Base-by-base conservation (phyloP, 2,888 invertebrate species). In the Ptychoptera contaminata region DNA sequence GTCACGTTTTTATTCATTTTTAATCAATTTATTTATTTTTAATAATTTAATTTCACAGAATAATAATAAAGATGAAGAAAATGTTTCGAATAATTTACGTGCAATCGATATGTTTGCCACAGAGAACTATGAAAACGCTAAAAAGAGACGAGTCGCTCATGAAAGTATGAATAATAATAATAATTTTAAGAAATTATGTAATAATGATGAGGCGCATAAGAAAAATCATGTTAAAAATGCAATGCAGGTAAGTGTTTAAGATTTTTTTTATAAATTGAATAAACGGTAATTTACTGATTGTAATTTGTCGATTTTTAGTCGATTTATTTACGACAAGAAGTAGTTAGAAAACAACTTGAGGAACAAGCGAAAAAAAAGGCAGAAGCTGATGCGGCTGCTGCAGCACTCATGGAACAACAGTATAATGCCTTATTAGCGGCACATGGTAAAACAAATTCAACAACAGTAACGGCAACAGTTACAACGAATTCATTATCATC, bases 131-230 rank as follows among this genome's bases (percentile, higher is more conserved):
- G 52, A 54, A 1, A 56, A 54, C 7, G 52, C 57, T 1, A 43
- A 58, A 16, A 81, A 75, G 56, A 83, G 82, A 55, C 70, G 88
- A 54, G 71, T 84, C 37, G 87, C 88, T 10, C 80, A 85, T 60
- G 74, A 76, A 46, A 67, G 67, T 47, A 74, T 75, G 2, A 69
- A 73, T 49, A 61, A 53, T 44, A 69, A 73, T 49, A 61, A 53
- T 44, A 23, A 23, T 23, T 23, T 23, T 23, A 23, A 23, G 7
- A 23, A 23, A 23, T 23, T 23, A 7, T 23, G 23, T 7, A 23
- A 23, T 23, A 23, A 23, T 23, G 23, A 23, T 5, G 23, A 68
- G 1, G 62, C 67, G 52, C 68, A 68, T 35, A 65, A 63, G 50
- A 62, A 67, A 6, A 68, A 78, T 63, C 71, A 68, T 51, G 69